A percentile compares a stretch with the other conserved stretches of the same genome.
Conservation (phyloP, 2,888 invertebrate genomes). For the Dascillus cervinus region DNA sequence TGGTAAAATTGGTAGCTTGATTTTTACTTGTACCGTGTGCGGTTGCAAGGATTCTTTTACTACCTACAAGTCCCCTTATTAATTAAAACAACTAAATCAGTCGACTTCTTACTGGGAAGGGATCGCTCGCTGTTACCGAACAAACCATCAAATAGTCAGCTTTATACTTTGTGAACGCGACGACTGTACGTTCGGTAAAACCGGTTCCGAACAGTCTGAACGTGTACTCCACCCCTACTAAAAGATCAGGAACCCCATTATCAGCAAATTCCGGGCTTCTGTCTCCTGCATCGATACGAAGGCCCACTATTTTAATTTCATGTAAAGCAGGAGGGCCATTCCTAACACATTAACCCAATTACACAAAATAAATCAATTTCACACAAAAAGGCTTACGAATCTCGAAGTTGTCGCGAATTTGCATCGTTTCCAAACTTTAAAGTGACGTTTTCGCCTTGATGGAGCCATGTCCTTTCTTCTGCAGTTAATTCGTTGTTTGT, state of each 20-base stretch:
- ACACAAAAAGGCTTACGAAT: too few species aligned
- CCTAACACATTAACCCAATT: too few species aligned
- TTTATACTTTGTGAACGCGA: constrained; percentile 61
- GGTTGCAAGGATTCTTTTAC: constrained; percentile 39
- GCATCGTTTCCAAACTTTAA: constrained; percentile 50
- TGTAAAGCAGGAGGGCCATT: too few species aligned
- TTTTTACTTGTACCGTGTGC: constrained; percentile 48
- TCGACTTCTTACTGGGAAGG: constrained; percentile 42
- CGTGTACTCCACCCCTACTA: constrained; percentile 51
- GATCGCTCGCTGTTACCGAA: constrained; percentile 48
- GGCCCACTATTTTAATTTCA: constrained; percentile 44
- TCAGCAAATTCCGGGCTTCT: constrained; percentile 49
- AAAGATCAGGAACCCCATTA: constrained; percentile 59
- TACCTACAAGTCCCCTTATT: constrained; percentile 38
- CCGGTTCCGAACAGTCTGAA: constrained; percentile 70
- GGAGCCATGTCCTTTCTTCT: constrained; percentile 38
- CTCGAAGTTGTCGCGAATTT: too few species aligned
- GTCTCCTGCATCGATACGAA: constrained; percentile 51
- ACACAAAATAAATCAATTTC: too few species aligned
- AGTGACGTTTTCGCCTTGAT: constrained; percentile 46
- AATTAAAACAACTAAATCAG: background rate
- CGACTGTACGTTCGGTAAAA: constrained; percentile 55
- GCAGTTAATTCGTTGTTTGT: background rate
- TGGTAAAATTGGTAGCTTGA: constrained; percentile 32
- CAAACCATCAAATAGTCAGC: constrained; percentile 53